Conservation (phyloP, 2,888 invertebrate species). For the Calliphora vomitoria region DNA sequence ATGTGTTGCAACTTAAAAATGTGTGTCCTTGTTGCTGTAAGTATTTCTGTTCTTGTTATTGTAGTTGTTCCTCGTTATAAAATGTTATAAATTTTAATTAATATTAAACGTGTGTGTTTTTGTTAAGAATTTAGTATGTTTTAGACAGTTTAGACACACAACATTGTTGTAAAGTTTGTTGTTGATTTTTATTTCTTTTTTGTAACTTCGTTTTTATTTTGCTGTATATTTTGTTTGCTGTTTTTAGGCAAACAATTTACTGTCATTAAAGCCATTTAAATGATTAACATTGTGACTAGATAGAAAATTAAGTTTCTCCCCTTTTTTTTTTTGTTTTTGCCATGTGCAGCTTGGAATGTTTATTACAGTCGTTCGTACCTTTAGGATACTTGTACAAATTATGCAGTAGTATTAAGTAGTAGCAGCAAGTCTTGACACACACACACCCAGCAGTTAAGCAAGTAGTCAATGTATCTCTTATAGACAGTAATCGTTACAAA, state of each 20-base stretch:
- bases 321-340: not conserved
- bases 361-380: not conserved
- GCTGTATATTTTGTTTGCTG: not conserved
- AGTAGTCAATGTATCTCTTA: no score
- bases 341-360: not conserved
- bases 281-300: constrained; percentile 20
- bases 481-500: no score
- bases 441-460: no score
- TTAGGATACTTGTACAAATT: not conserved
- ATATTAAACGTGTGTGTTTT: constrained; percentile 17
- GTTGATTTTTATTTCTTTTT: not conserved
- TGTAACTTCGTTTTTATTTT: not conserved
- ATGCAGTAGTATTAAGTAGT: not conserved
- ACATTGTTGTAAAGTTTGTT: constrained; percentile 40
- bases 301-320: constrained; percentile 19
- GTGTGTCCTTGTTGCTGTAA: not conserved
- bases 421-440: not conserved
- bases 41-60: not conserved
- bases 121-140: constrained; percentile 38
- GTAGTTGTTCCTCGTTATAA: not conserved
- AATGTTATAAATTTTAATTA: constrained; percentile 55
- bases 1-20: not conserved
- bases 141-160: constrained; percentile 40
- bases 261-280: constrained; percentile 5
- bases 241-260: constrained; percentile 16